Evolutionary conservation across 2,888 invertebrate genomes (phyloP), one percentile per base, ranked within the genome.

Genomic region (Drepanosiphum platanoidis): DNA sequence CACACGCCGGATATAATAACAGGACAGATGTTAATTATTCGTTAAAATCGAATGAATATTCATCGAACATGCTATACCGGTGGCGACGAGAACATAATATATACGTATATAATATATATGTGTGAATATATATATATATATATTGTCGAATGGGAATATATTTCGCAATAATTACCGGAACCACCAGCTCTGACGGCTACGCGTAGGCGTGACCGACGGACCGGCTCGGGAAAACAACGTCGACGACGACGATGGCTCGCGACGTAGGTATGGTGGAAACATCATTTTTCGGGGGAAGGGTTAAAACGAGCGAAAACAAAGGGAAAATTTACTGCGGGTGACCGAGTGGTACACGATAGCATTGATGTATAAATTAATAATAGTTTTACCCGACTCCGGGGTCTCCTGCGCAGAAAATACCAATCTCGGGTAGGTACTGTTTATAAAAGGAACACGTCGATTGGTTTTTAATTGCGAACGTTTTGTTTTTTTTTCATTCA

Each of bases 161-260:
- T 81, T 81, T 81, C 32, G 71, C 81, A 22, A 8, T 82, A 72
- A 82, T 82, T 61, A 64, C 81, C 81, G 81, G 81, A 82, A 82
- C 81, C 58, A n/a, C 32, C 58, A 39, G 52, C 39, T n/a, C 13
- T 13, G 22, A 22, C 30, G 30, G 42, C 8, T 30, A 30, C 32
- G 8, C 39, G 32, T 66, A 32, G n/a, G 22, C 66, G 34, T 70
- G 46, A 70, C 32, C 80, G 1, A 46, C 66, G 8, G 32, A 7
- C 52, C 32, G 9, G 11, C 32, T 52, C 32, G 27, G 64, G 46
- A 68, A 30, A 27, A 42, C 13, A 46, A 42, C 39, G 11, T 27
- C 5, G 13, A 42, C 27, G 42, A 3, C 34, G 7, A 52, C 13
- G 52, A n/a, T 34, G 27, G n/a, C 13, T 32, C 4, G 8, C 8